phyloP scores from a whole-genome alignment of 1,140 invertebrate genomes.

The Pseudomyrmex pallidus region DNA sequence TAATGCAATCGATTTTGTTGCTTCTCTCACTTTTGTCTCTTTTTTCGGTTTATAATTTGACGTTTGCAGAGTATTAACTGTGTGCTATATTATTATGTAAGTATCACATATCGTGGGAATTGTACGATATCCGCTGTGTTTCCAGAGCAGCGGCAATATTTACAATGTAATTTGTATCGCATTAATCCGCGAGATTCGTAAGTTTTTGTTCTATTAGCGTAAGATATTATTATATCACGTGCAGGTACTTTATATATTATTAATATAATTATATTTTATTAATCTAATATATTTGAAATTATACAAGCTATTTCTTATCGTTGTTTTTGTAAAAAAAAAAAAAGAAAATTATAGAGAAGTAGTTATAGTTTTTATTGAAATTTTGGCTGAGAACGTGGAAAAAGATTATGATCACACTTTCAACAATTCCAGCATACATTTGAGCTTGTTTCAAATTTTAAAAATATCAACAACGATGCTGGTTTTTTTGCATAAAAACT shows the following conservation, averaged over 20 bases:
- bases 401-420: no score
- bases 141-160: not conserved
- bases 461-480: no score
- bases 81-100: not conserved
- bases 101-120: conserved; percentile 4
- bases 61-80: not conserved
- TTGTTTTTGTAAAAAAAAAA: not conserved
- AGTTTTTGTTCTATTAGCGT: conserved; percentile 20
- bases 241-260: no score
- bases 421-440: no score
- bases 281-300: conserved; percentile 26
- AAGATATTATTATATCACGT: not conserved
- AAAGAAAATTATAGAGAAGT: no score
- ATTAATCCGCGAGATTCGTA: not conserved
- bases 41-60: not conserved
- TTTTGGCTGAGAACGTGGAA: no score
- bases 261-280: not conserved
- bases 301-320: conserved; percentile 10
- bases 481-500: no score
- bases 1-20: not conserved
- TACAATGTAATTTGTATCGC: not conserved
- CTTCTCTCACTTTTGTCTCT: not conserved
- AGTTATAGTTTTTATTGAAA: no score
- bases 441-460: no score
- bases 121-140: conserved; percentile 5